phyloP scores from a whole-genome alignment of 1,140 invertebrate genomes.

The Agrypnia vestita region DNA sequence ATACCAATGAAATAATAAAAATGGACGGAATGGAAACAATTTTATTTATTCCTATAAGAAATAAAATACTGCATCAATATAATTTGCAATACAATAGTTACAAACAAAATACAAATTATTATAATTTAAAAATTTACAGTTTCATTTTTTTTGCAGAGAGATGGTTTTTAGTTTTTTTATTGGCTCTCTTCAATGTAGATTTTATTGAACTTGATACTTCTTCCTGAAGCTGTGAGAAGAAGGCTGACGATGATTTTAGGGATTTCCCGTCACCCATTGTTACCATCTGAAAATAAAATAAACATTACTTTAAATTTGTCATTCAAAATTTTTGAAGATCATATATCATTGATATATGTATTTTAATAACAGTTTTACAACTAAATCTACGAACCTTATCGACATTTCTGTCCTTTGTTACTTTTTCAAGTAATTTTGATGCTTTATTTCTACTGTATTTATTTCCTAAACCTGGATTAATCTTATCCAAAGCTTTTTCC shows the following conservation, averaged over 20 bases:
- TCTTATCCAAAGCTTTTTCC: conserved; percentile 68
- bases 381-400: conserved; percentile 68
- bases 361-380: not conserved
- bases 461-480: conserved; percentile 74
- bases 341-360: no score
- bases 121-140: conserved; percentile 42
- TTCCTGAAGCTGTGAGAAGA: conserved; percentile 88
- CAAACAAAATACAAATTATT: not conserved
- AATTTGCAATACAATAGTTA: not conserved
- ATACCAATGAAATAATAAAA: no score
- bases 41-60: not conserved
- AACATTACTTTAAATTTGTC: not conserved
- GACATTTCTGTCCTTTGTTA: conserved; percentile 79
- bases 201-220: conserved; percentile 74
- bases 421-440: conserved; percentile 73
- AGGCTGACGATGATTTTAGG: conserved; percentile 85
- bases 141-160: conserved; percentile 58
- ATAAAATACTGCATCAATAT: not conserved
- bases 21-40: no score
- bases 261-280: conserved; percentile 72
- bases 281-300: conserved; percentile 67
- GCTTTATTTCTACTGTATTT: conserved; percentile 71
- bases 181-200: conserved; percentile 64
- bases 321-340: no score
- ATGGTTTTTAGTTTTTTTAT: conserved; percentile 64